Conservation (phyloP, 2,113 vertebrate genomes). For the Protobothrops mucrosquamatus region DNA sequence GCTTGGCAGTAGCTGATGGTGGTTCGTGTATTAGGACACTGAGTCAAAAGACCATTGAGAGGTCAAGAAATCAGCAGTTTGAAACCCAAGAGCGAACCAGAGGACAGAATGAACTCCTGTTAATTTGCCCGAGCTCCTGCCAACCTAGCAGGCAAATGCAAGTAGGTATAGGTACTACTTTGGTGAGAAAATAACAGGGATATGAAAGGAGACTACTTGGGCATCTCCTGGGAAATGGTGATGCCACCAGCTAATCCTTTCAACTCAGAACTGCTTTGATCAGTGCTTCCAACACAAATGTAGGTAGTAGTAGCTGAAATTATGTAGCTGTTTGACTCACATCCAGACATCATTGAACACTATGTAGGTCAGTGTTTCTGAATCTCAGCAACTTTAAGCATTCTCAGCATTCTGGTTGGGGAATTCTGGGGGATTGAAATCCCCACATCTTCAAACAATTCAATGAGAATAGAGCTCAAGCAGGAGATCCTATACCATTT, state of each 20-base stretch:
- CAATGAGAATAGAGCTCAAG: background rate
- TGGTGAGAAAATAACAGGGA: background rate
- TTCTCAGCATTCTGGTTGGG: no score
- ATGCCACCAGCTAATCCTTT: background rate
- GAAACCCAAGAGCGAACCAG: background rate
- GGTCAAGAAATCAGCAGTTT: background rate
- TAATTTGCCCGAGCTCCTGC: background rate
- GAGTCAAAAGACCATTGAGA: background rate
- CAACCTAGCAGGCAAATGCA: background rate
- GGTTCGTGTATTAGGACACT: background rate
- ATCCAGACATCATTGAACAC: background rate
- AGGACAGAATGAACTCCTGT: background rate
- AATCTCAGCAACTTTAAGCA: background rate
- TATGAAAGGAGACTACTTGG: no score
- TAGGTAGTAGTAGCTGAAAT: background rate
- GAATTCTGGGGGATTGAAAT: no score
- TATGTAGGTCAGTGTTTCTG: background rate
- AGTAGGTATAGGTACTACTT: background rate
- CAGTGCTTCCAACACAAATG: background rate
- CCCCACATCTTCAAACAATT: no score
- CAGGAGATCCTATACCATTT: background rate
- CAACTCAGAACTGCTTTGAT: background rate
- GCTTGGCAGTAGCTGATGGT: background rate
- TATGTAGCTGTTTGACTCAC: background rate
- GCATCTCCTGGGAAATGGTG: background rate